Percentiles rank a stretch among this genome's conserved stretches.
These are phyloP conservation scores for Ceryle rudis DNA, from an alignment of 2,797 vertebrate species.

Conservation along the genomic window DNA sequence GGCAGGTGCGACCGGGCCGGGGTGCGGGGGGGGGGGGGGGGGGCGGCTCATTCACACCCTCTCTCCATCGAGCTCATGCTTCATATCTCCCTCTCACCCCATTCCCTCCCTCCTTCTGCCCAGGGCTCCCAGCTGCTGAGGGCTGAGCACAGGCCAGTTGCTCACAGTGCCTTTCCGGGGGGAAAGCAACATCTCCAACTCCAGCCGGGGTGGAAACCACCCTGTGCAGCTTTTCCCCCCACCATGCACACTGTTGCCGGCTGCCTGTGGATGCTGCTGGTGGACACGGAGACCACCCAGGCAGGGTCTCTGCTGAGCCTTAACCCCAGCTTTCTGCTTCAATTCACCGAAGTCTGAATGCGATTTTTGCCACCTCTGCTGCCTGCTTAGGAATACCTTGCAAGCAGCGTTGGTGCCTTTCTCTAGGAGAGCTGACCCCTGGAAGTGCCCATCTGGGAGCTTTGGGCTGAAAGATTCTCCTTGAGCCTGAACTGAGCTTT, in stretches of 20 bases:
- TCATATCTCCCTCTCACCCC: background rate
- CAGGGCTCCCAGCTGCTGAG: background rate
- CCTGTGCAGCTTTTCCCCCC: background rate
- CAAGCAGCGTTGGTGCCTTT: background rate
- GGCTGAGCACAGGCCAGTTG: background rate
- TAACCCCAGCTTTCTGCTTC: background rate
- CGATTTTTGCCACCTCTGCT: background rate
- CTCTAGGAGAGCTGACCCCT: background rate
- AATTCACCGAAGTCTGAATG: background rate
- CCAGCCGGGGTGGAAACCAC: background rate
- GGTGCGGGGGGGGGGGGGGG: background rate
- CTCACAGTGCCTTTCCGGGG: background rate
- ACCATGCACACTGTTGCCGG: background rate
- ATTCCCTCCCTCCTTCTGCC: background rate
- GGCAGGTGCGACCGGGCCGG: no score
- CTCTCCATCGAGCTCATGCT: background rate
- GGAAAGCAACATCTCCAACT: background rate
- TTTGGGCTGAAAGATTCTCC: background rate
- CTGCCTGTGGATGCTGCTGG: background rate
- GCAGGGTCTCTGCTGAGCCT: background rate
- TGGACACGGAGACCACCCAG: background rate
- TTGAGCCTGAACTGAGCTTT: background rate
- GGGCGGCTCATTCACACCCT: background rate
- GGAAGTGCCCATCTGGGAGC: background rate
- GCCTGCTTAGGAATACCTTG: background rate